Percentiles rank a stretch among this genome's conserved stretches.
Evolutionary conservation across 2,888 invertebrate genomes (phyloP).

Genomic region (Rutpela maculata): DNA sequence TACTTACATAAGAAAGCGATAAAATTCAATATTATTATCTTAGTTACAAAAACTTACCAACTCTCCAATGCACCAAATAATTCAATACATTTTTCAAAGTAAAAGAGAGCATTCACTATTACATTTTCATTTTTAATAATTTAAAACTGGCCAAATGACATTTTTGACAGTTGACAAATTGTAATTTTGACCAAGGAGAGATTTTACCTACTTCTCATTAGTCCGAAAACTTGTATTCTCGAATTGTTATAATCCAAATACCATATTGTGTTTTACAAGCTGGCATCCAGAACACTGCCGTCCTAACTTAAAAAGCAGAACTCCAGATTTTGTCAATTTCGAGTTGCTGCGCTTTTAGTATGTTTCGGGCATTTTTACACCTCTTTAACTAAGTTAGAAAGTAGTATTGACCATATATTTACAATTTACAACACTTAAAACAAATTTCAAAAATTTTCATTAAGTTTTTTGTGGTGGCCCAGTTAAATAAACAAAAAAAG

Average conservation of each 20-base stretch:
- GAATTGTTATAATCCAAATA: neutral
- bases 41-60: conserved; percentile 8
- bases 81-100: conserved; percentile 11
- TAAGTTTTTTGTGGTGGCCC: too few species aligned
- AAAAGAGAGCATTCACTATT: neutral
- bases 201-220: neutral
- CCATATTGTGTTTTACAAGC: too few species aligned
- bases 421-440: too few species aligned
- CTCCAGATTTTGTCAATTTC: too few species aligned
- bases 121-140: neutral
- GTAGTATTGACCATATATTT: too few species aligned
- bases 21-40: neutral
- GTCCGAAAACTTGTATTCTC: neutral
- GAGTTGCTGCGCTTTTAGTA: too few species aligned
- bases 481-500: too few species aligned
- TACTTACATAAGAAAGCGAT: neutral
- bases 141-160: neutral
- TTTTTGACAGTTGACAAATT: neutral
- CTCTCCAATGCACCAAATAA: neutral
- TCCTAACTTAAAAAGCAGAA: too few species aligned
- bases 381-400: too few species aligned
- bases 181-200: neutral
- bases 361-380: too few species aligned
- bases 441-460: too few species aligned
- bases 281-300: too few species aligned